These are phyloP conservation scores for Drosophila azteca DNA, from an alignment of 1,140 invertebrate species.

Conservation along the genomic window DNA sequence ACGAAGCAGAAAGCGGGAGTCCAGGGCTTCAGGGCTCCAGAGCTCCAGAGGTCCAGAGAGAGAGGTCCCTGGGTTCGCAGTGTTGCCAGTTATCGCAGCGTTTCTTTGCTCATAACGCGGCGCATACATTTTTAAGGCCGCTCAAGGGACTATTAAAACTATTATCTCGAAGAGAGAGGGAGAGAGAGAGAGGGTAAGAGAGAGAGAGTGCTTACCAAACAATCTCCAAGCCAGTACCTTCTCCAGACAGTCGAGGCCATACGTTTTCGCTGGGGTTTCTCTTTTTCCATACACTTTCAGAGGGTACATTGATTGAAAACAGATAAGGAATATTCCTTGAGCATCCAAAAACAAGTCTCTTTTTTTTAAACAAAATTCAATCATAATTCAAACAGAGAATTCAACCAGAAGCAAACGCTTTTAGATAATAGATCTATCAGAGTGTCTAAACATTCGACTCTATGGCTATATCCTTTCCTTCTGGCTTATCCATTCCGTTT, in stretches of 20 bases:
- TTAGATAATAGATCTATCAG: too few species aligned
- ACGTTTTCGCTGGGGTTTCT: slow-evolving; percentile 24
- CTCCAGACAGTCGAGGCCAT: slow-evolving; percentile 7
- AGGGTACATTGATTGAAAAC: too few species aligned
- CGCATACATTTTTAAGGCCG: slow-evolving; percentile 63
- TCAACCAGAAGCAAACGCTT: too few species aligned
- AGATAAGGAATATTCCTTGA: too few species aligned
- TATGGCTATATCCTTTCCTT: neutral
- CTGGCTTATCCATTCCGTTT: too few species aligned
- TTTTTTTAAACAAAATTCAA: too few species aligned
- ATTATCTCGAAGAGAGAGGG: slow-evolving; percentile 51
- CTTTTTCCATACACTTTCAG: slow-evolving; percentile 1
- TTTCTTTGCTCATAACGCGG: slow-evolving; percentile 64
- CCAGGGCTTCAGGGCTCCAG: slow-evolving; percentile 16
- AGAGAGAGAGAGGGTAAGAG: too few species aligned
- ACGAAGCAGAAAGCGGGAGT: slow-evolving; percentile 39
- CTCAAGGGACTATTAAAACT: slow-evolving; percentile 72
- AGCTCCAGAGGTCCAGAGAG: slow-evolving; percentile 10
- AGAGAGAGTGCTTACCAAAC: too few species aligned
- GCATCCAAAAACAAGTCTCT: too few species aligned
- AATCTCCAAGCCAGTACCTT: slow-evolving; percentile 10
- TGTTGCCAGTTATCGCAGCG: slow-evolving; percentile 50
- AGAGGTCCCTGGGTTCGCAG: slow-evolving; percentile 21
- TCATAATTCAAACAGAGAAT: too few species aligned
- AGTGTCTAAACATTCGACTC: too few species aligned